A percentile compares a stretch with the other conserved stretches of the same genome.
phyloP scores from a whole-genome alignment of 2,888 invertebrate genomes.

The Aphelenchoides bicaudatus region DNA sequence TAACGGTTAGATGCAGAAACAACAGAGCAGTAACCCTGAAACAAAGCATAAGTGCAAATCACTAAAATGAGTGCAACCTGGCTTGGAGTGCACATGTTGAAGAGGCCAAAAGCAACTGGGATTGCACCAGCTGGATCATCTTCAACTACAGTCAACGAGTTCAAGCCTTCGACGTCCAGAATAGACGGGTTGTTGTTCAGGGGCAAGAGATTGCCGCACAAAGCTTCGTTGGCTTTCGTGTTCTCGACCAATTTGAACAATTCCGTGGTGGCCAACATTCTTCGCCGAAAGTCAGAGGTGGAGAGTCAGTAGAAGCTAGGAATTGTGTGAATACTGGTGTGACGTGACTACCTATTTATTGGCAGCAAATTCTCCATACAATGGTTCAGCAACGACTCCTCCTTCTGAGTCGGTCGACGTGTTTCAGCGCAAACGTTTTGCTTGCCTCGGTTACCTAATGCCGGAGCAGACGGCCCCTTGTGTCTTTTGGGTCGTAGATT shows the following conservation, averaged over 20 bases:
- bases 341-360: no score
- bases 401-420: no score
- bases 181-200: slow-evolving; percentile 54
- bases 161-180: slow-evolving; percentile 38
- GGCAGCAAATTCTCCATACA: no score
- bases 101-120: slow-evolving; percentile 51
- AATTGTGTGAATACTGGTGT: no score
- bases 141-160: slow-evolving; percentile 44
- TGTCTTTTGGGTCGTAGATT: no score
- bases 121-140: slow-evolving; percentile 28
- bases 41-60: neutral
- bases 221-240: slow-evolving; percentile 37
- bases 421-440: no score
- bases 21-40: slow-evolving; percentile 51
- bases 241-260: slow-evolving; percentile 30
- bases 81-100: slow-evolving; percentile 40
- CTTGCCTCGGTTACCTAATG: no score
- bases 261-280: slow-evolving; percentile 28
- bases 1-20: slow-evolving; percentile 46
- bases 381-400: no score
- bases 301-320: no score
- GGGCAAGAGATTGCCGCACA: slow-evolving; percentile 48
- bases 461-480: no score
- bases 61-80: slow-evolving; percentile 33
- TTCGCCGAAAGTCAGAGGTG: no score